Evolutionary conservation across 1,140 invertebrate genomes (phyloP).

Genomic region (Callitettix versicolor): DNA sequence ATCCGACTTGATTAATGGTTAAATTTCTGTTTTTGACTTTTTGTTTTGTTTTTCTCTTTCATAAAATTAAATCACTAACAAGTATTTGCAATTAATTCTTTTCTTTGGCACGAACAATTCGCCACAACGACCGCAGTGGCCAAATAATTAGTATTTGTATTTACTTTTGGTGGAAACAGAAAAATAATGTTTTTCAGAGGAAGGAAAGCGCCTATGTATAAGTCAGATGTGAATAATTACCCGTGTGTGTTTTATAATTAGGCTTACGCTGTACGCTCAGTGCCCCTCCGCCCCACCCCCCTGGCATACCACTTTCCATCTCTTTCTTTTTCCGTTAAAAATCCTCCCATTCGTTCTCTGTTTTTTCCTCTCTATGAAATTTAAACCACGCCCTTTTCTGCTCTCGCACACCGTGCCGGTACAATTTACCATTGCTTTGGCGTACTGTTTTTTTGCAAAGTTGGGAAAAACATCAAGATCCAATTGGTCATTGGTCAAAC

Average conservation of each 20-base stretch:
- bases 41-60: no score
- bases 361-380: conserved; percentile 5
- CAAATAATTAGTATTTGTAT: conserved; percentile 11
- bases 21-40: no score
- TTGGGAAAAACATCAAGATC: background rate
- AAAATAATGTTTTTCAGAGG: conserved; percentile 12
- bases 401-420: background rate
- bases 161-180: conserved; percentile 10
- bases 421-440: background rate
- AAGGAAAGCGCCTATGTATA: conserved; percentile 14
- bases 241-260: conserved; percentile 18
- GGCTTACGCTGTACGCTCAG: conserved; percentile 13
- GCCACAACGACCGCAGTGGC: background rate
- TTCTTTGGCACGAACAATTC: no score
- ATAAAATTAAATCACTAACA: no score
- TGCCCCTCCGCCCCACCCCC: background rate
- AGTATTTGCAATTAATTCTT: no score
- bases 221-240: conserved; percentile 19
- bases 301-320: conserved; percentile 5
- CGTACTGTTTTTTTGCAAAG: background rate
- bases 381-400: conserved; percentile 1
- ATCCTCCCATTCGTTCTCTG: background rate
- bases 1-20: no score
- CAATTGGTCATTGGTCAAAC: conserved; percentile 1
- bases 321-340: conserved; percentile 8